Percentiles rank a stretch among this genome's conserved stretches.
Evolutionary conservation across 2,888 invertebrate species (phyloP).

Genomic region (Drosophila koepferae): DNA sequence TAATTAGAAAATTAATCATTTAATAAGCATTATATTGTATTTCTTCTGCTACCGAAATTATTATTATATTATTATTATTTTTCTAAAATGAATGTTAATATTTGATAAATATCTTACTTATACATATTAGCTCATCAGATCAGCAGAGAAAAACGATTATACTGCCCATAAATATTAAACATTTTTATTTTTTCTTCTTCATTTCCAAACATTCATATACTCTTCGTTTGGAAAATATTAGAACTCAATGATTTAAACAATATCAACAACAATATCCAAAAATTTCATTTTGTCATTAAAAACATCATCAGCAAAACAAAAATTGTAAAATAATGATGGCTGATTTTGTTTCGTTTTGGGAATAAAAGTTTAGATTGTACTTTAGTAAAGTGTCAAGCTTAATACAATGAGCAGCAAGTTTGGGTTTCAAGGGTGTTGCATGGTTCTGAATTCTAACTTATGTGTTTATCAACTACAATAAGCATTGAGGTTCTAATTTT

Average conservation of each 20-base stretch:
- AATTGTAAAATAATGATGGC: not conserved
- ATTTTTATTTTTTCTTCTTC: not conserved
- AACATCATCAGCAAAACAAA: not conserved
- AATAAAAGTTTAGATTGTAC: conserved; percentile 1
- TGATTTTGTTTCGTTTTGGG: not conserved
- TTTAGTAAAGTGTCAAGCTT: conserved; percentile 2
- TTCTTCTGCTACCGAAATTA: not conserved
- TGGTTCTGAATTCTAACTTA: conserved; percentile 45
- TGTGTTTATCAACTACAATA: conserved; percentile 41
- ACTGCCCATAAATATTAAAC: not conserved
- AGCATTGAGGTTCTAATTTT: conserved; percentile 56
- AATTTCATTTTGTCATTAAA: not conserved
- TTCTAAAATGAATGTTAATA: too few species aligned
- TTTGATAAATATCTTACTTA: not conserved
- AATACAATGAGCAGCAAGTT: conserved; percentile 20
- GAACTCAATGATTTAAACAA: not conserved
- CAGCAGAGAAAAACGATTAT: not conserved
- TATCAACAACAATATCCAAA: not conserved
- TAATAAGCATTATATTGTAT: not conserved
- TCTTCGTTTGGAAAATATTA: not conserved
- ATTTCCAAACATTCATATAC: not conserved
- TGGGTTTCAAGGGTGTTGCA: not conserved
- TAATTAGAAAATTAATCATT: not conserved
- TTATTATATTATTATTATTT: too few species aligned
- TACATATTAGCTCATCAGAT: not conserved